Evolutionary conservation across 1,140 invertebrate genomes (phyloP).

Genomic region (Cydia strobilella): DNA sequence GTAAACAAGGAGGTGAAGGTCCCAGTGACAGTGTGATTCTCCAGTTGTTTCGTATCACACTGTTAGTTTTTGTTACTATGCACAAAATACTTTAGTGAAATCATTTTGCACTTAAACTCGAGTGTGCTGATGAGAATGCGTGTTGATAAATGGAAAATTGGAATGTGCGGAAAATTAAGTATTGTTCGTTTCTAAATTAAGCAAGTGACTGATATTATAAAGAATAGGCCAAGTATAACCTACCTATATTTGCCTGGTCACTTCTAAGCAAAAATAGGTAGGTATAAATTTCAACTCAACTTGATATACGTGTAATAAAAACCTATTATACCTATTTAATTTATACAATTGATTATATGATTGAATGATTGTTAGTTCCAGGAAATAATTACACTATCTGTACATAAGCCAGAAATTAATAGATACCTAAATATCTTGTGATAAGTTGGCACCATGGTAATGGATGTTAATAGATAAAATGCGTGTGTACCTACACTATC

Average conservation of each 20-base stretch:
- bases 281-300: not conserved
- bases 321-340: no score
- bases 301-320: not conserved
- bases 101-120: conserved; percentile 43
- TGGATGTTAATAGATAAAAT: not conserved
- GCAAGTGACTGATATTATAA: conserved; percentile 40
- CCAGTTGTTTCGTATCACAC: conserved; percentile 38
- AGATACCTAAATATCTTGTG: not conserved
- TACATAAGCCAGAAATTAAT: not conserved
- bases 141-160: conserved; percentile 36
- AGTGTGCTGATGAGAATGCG: conserved; percentile 34
- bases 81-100: conserved; percentile 64
- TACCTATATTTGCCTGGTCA: not conserved
- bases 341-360: no score
- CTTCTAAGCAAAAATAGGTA: not conserved
- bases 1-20: conserved; percentile 93
- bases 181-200: conserved; percentile 36
- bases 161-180: conserved; percentile 27
- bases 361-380: not conserved
- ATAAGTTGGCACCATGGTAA: not conserved
- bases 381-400: not conserved
- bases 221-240: not conserved
- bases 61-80: conserved; percentile 52
- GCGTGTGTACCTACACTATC: not conserved
- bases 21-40: conserved; percentile 80